These are phyloP conservation scores for Archegozetes longisetosus DNA, from an alignment of 1,140 invertebrate species.

Conservation along the genomic window DNA sequence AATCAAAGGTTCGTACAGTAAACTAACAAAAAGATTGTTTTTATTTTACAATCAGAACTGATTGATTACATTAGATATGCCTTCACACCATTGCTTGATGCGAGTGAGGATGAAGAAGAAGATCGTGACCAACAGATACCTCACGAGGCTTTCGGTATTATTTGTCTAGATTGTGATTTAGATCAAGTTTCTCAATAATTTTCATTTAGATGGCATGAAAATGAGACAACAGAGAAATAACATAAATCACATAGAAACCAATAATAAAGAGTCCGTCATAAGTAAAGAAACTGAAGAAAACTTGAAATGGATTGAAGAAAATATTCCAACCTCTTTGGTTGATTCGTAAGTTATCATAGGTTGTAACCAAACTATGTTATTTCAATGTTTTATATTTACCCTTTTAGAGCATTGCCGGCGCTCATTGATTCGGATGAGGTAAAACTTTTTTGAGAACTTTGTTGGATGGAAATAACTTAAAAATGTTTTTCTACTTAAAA, in stretches of 20 bases:
- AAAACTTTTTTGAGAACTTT: conserved; percentile 18
- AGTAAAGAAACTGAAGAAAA: conserved; percentile 47
- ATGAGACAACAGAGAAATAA: conserved; percentile 36
- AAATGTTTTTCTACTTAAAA: conserved; percentile 11
- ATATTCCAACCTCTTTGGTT: conserved; percentile 56
- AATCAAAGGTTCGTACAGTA: conserved; percentile 49
- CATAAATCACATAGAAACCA: conserved; percentile 11
- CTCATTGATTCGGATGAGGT: conserved; percentile 69
- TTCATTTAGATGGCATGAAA: conserved; percentile 42
- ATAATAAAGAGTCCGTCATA: conserved; percentile 18
- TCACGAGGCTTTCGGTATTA: conserved; percentile 56
- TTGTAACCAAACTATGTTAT: not conserved
- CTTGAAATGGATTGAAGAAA: conserved; percentile 78
- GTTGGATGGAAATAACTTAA: conserved; percentile 1
- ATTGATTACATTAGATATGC: conserved; percentile 45
- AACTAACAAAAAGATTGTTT: not conserved
- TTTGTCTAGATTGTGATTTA: conserved; percentile 12
- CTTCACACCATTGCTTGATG: conserved; percentile 75
- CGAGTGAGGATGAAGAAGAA: conserved; percentile 50
- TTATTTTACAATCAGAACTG: not conserved
- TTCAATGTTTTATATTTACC: conserved; percentile 19
- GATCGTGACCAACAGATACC: conserved; percentile 64
- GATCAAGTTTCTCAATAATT: conserved; percentile 11
- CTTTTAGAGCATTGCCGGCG: conserved; percentile 45
- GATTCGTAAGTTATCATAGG: conserved; percentile 39